phyloP scores from a whole-genome alignment of 2,888 invertebrate species.

The Horisme vitalbata region DNA sequence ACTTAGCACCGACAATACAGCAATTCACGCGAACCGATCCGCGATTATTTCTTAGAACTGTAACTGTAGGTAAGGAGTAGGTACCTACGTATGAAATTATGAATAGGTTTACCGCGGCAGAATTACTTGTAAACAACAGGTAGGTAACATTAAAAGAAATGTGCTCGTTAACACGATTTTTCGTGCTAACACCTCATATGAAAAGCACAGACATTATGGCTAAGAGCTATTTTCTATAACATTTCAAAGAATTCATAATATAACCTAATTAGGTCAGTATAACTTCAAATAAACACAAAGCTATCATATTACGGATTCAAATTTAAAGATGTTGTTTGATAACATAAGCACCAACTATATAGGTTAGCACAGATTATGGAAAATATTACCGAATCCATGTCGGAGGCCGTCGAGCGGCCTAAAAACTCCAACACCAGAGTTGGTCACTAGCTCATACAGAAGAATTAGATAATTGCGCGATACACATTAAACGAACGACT shows the following conservation, averaged over 20 bases:
- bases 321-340: no score
- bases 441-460: no score
- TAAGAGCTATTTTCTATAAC: background rate
- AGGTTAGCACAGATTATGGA: no score
- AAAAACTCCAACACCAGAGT: no score
- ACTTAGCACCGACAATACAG: slow-evolving; percentile 14
- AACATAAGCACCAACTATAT: no score
- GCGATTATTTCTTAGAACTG: slow-evolving; percentile 13
- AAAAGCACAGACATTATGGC: slow-evolving; percentile 2
- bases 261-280: background rate
- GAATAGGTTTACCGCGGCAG: slow-evolving; percentile 21
- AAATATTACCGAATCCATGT: no score
- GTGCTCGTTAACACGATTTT: slow-evolving; percentile 18
- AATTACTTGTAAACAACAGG: slow-evolving; percentile 29
- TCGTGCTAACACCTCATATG: slow-evolving; percentile 17
- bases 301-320: no score
- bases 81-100: background rate
- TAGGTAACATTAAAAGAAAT: slow-evolving; percentile 25
- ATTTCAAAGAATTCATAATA: slow-evolving; percentile 3
- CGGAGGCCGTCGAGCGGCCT: no score
- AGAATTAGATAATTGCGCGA: no score
- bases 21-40: slow-evolving; percentile 7
- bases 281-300: no score
- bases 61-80: background rate
- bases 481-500: no score